Percentiles rank a stretch among this genome's conserved stretches.
Conservation (phyloP, 1,140 invertebrate genomes). For the Ephestia elutella region DNA sequence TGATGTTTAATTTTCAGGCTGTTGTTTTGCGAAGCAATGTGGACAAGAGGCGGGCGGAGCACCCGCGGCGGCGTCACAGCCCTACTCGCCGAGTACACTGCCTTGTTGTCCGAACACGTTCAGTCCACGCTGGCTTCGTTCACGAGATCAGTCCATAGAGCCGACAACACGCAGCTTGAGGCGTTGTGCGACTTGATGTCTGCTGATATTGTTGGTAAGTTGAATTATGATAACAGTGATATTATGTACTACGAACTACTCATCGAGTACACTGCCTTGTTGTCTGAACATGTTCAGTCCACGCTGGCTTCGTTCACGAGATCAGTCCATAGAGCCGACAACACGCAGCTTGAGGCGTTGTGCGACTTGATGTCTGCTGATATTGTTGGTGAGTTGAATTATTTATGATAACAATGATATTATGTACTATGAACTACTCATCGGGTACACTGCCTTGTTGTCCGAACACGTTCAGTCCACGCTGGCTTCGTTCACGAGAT, state of each 20-base stretch:
- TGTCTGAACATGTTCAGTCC: conserved; percentile 58
- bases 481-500: conserved; percentile 35
- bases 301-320: conserved; percentile 41
- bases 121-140: conserved; percentile 46
- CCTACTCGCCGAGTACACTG: conserved; percentile 50
- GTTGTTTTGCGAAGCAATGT: conserved; percentile 66
- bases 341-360: conserved; percentile 40
- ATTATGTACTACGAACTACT: too few relatives aligned
- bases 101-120: conserved; percentile 57
- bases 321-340: conserved; percentile 40
- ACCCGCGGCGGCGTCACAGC: conserved; percentile 52
- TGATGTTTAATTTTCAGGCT: too few relatives aligned
- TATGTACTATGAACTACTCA: too few relatives aligned
- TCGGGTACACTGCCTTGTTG: conserved; percentile 48
- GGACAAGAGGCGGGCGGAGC: conserved; percentile 47
- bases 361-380: conserved; percentile 60
- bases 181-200: conserved; percentile 57
- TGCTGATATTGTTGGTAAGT: conserved; percentile 60
- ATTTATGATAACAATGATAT: too few relatives aligned
- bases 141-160: conserved; percentile 34
- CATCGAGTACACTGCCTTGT: conserved; percentile 46
- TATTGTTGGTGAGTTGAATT: conserved; percentile 51
- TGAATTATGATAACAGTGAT: too few relatives aligned
- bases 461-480: conserved; percentile 60
- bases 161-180: conserved; percentile 39